A percentile compares a stretch with the other conserved stretches of the same genome.
These are phyloP conservation scores for Dipus sagitta DNA, from an alignment of 2,797 vertebrate species.

Conservation along the genomic window DNA sequence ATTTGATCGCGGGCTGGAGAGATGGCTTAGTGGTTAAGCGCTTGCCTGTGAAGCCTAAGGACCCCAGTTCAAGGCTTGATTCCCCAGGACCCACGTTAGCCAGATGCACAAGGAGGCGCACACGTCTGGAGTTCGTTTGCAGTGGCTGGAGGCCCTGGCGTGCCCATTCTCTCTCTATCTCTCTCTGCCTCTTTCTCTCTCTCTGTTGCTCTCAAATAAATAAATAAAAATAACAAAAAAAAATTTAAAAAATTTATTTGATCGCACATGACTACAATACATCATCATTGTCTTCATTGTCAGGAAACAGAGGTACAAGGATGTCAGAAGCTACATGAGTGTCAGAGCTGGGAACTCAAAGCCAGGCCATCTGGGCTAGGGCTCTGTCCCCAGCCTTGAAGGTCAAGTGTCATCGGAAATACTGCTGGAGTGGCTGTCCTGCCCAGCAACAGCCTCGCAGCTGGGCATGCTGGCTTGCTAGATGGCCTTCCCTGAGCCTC, in stretches of 20 bases:
- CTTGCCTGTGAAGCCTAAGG: too few relatives aligned
- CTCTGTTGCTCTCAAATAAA: too few relatives aligned
- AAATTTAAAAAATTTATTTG: background rate
- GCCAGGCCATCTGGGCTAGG: background rate
- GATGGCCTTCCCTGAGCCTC: background rate
- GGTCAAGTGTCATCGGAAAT: background rate
- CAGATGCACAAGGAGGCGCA: too few relatives aligned
- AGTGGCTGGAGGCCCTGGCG: too few relatives aligned
- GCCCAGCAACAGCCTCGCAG: background rate
- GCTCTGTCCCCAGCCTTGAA: background rate
- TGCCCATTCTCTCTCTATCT: too few relatives aligned
- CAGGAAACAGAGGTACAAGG: background rate
- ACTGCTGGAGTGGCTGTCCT: accelerated
- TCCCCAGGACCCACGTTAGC: too few relatives aligned
- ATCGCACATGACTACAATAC: background rate
- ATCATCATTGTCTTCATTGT: background rate
- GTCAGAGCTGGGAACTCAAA: background rate
- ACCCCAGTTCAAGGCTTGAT: too few relatives aligned
- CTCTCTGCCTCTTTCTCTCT: too few relatives aligned
- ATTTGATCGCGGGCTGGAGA: background rate
- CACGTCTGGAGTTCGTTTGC: too few relatives aligned
- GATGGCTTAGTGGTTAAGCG: too few relatives aligned
- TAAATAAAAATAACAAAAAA: too few relatives aligned
- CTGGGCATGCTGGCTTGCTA: background rate
- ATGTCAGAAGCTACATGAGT: background rate